Percentiles rank a stretch among this genome's conserved stretches.
phyloP scores from a whole-genome alignment of 2,113 vertebrate genomes.

The Festucalex cinctus region DNA sequence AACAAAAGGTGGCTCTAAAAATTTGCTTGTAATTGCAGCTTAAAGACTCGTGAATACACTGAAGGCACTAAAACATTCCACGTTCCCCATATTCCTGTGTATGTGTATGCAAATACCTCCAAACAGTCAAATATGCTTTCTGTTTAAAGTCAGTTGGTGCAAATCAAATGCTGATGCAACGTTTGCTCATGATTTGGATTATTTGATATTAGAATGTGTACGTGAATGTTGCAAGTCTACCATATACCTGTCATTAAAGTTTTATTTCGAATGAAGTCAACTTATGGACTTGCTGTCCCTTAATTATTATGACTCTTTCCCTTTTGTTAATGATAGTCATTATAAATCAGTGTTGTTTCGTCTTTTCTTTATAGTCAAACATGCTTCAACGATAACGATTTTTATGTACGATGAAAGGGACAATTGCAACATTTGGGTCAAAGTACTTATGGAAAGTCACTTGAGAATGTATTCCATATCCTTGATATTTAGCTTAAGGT shows the following conservation, averaged over 20 bases:
- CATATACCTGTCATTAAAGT: constrained; percentile 77
- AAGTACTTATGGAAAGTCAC: too few relatives aligned
- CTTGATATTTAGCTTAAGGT: too few relatives aligned
- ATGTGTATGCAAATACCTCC: constrained; percentile 64
- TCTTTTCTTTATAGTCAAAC: too few relatives aligned
- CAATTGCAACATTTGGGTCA: too few relatives aligned
- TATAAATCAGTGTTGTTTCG: too few relatives aligned
- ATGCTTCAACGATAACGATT: too few relatives aligned
- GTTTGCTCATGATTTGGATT: constrained; percentile 67
- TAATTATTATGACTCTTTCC: not conserved
- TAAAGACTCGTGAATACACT: constrained; percentile 48
- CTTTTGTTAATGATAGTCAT: not conserved
- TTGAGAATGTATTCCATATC: too few relatives aligned
- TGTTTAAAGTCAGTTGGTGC: constrained; percentile 61
- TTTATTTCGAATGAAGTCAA: constrained; percentile 49
- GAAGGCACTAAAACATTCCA: constrained; percentile 68
- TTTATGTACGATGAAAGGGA: too few relatives aligned
- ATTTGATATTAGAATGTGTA: constrained; percentile 72
- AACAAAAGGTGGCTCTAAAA: constrained; percentile 32
- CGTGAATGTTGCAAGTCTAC: constrained; percentile 69
- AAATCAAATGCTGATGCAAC: constrained; percentile 64
- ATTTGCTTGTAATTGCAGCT: constrained; percentile 64
- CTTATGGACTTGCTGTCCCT: not conserved
- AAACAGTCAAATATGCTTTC: constrained; percentile 55
- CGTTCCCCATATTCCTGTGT: constrained; percentile 51